phyloP scores from a whole-genome alignment of 2,888 invertebrate genomes.

The Apotomis turbidana region DNA sequence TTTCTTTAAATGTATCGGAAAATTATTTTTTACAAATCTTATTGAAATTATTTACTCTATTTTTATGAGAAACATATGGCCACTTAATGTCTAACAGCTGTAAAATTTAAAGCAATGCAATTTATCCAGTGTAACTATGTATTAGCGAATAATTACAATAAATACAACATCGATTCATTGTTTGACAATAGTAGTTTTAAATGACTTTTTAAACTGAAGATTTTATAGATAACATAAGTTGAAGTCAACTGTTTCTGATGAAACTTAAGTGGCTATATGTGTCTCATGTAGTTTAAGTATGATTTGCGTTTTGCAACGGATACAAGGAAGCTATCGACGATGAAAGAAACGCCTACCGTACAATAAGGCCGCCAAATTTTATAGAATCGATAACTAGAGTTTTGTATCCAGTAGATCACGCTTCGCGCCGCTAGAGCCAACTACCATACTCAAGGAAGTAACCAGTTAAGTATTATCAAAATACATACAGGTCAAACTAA shows the following conservation, averaged over 20 bases:
- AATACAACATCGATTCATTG: neutral
- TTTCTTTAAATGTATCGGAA: conserved; percentile 35
- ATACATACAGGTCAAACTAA: too few relatives aligned
- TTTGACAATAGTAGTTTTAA: conserved; percentile 10
- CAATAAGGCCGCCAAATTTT: conserved; percentile 41
- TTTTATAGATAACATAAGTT: too few relatives aligned
- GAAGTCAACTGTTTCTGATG: neutral
- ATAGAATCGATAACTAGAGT: conserved; percentile 29
- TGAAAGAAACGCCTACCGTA: conserved; percentile 24
- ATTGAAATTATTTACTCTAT: conserved; percentile 28
- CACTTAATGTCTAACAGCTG: neutral
- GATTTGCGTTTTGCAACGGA: conserved; percentile 22
- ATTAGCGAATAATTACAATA: too few relatives aligned
- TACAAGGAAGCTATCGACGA: conserved; percentile 38
- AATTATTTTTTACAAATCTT: conserved; percentile 22
- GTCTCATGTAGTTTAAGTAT: conserved; percentile 21
- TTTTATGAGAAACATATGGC: conserved; percentile 21
- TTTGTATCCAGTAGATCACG: conserved; percentile 29
- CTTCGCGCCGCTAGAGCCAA: conserved; percentile 13
- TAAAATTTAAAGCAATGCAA: too few relatives aligned
- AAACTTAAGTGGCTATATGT: neutral
- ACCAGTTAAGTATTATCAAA: too few relatives aligned
- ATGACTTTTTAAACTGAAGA: too few relatives aligned
- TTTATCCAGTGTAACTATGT: too few relatives aligned
- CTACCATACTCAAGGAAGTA: too few relatives aligned